These are phyloP conservation scores for Hypsopygia costalis DNA, from an alignment of 2,888 invertebrate genomes.

Conservation along the genomic window DNA sequence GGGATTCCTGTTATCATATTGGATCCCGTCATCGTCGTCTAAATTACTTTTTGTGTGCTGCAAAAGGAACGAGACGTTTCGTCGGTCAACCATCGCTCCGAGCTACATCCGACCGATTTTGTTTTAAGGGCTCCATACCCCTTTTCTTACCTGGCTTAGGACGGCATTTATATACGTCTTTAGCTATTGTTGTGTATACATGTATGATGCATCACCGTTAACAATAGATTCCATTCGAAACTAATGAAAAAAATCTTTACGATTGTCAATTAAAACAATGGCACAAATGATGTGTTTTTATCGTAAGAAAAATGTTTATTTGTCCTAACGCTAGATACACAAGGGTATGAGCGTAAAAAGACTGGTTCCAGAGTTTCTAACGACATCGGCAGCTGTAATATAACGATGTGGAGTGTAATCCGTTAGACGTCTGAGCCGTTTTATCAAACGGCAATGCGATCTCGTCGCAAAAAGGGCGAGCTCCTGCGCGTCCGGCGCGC, in stretches of 20 bases:
- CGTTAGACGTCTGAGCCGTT: conserved; percentile 30
- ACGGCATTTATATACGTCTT: conserved; percentile 38
- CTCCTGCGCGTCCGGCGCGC: conserved; percentile 53
- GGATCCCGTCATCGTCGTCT: conserved; percentile 62
- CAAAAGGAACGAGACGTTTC: conserved; percentile 54
- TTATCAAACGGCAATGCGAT: conserved; percentile 31
- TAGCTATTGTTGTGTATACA: conserved; percentile 24
- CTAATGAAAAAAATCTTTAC: conserved; percentile 6
- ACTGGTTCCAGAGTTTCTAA: background rate
- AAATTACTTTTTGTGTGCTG: conserved; percentile 70
- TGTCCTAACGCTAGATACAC: conserved; percentile 5
- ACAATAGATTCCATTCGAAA: conserved; percentile 18
- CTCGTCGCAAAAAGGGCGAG: conserved; percentile 42
- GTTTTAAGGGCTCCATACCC: conserved; percentile 53
- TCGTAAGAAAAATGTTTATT: conserved; percentile 7
- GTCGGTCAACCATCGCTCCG: conserved; percentile 54
- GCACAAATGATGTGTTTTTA: conserved; percentile 13
- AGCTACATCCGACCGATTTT: conserved; percentile 61
- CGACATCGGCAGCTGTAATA: background rate
- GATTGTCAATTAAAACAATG: conserved; percentile 13
- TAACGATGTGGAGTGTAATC: conserved; percentile 16
- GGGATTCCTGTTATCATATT: conserved; percentile 76
- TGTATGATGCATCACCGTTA: conserved; percentile 24
- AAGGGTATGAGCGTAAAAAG: background rate
- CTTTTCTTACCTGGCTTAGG: conserved; percentile 64